A percentile compares a stretch with the other conserved stretches of the same genome.
phyloP scores from a whole-genome alignment of 2,113 vertebrate species.

The Balaeniceps rex region DNA sequence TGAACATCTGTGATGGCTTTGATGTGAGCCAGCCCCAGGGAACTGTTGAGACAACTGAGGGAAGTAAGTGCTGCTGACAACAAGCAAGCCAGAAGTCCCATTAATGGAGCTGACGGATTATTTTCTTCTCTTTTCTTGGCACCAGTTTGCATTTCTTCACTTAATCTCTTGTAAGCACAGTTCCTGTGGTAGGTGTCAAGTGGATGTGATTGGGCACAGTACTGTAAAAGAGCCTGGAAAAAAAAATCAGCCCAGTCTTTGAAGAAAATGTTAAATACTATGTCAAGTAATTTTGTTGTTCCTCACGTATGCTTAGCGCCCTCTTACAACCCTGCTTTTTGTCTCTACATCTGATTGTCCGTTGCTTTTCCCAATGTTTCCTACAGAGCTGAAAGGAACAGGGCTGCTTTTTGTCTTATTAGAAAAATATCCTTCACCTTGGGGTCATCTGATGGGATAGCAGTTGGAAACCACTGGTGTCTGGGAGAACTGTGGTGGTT shows the following conservation, averaged over 20 bases:
- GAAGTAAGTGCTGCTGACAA: neutral
- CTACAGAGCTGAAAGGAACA: neutral
- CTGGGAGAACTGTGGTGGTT: neutral
- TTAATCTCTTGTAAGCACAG: neutral
- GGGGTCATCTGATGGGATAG: neutral
- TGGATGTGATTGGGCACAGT: neutral
- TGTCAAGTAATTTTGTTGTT: no score
- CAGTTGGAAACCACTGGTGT: no score
- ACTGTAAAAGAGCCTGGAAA: neutral
- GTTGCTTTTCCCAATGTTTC: neutral
- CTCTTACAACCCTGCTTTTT: neutral
- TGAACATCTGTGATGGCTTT: neutral
- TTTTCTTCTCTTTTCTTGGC: neutral
- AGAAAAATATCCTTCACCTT: neutral
- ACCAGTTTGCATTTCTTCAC: neutral
- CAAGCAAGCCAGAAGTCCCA: neutral
- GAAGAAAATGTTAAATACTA: neutral
- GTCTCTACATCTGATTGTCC: neutral
- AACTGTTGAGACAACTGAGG: neutral
- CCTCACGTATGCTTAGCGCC: neutral
- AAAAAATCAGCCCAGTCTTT: neutral
- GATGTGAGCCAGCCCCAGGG: neutral
- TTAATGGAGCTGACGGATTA: neutral
- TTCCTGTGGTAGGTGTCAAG: neutral
- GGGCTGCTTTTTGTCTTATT: neutral